Conservation (phyloP, 2,888 invertebrate species). For the Helobdella robusta region DNA sequence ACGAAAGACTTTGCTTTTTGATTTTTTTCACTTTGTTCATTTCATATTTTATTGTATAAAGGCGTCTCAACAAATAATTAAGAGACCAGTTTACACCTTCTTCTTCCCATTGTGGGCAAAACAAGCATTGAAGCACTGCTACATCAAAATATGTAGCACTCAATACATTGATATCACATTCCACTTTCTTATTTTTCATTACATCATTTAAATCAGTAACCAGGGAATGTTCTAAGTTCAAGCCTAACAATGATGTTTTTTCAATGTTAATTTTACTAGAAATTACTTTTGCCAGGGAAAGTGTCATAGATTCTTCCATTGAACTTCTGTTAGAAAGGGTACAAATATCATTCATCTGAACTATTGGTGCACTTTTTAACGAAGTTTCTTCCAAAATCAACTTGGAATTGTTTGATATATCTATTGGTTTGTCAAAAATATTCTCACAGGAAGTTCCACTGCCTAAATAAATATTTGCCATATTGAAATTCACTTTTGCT, state of each 20-base stretch:
- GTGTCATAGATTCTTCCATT: slow-evolving; percentile 22
- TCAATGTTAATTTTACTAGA: not conserved
- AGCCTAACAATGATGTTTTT: not conserved
- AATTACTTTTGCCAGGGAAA: not conserved
- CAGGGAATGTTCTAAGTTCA: slow-evolving; percentile 16
- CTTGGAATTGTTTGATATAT: not conserved
- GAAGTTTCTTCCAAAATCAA: not conserved
- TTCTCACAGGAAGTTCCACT: slow-evolving; percentile 47
- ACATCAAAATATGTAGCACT: slow-evolving; percentile 88
- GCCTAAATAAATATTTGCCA: slow-evolving; percentile 49
- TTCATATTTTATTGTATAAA: slow-evolving; percentile 72
- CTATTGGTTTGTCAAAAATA: slow-evolving; percentile 34
- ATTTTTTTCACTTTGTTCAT: slow-evolving; percentile 63
- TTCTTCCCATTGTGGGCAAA: slow-evolving; percentile 93
- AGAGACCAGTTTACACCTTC: slow-evolving; percentile 96
- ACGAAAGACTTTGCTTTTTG: slow-evolving; percentile 79
- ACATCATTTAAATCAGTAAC: too few species aligned
- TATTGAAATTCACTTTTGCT: slow-evolving; percentile 45
- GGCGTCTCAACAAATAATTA: slow-evolving; percentile 54
- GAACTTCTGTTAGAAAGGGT: slow-evolving; percentile 31
- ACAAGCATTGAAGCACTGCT: slow-evolving; percentile 84
- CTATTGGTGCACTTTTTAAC: slow-evolving; percentile 45
- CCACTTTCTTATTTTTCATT: too few species aligned
- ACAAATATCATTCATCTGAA: slow-evolving; percentile 43
- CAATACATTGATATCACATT: slow-evolving; percentile 39